Evolutionary conservation across 2,797 vertebrate species (phyloP).

Genomic region (Coracias cyanogaster): DNA sequence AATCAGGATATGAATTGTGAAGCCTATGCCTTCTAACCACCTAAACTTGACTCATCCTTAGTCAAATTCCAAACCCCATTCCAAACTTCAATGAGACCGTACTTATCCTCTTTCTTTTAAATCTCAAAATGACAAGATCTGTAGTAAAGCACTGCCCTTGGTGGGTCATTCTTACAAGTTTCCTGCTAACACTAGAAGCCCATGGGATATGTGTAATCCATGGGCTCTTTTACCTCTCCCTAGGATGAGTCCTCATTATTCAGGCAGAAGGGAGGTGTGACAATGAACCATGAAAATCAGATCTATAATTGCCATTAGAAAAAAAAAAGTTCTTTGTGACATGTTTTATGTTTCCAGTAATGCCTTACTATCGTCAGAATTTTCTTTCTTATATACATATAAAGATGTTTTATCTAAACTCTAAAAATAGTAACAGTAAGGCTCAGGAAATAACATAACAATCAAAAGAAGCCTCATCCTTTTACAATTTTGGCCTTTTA

Average conservation of each 20-base stretch:
- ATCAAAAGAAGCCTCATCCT: neutral
- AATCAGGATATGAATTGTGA: neutral
- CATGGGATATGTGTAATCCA: neutral
- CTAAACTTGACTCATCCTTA: neutral
- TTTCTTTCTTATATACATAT: neutral
- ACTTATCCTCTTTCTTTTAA: neutral
- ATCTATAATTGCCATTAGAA: neutral
- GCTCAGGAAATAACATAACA: neutral
- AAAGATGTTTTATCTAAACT: neutral
- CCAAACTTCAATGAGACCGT: neutral
- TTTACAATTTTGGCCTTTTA: neutral
- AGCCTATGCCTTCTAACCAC: neutral
- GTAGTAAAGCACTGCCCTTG: neutral
- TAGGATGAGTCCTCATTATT: neutral
- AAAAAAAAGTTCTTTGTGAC: neutral
- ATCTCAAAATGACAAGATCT: neutral
- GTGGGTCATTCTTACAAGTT: neutral
- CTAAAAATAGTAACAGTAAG: neutral
- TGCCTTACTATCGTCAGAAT: neutral
- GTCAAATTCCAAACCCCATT: neutral
- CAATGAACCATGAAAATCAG: neutral
- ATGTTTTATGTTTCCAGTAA: neutral
- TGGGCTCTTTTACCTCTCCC: neutral
- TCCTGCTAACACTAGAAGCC: neutral
- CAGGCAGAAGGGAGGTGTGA: constrained; percentile 12